phyloP scores from a whole-genome alignment of 1,140 invertebrate genomes.

The Psix sp. region DNA sequence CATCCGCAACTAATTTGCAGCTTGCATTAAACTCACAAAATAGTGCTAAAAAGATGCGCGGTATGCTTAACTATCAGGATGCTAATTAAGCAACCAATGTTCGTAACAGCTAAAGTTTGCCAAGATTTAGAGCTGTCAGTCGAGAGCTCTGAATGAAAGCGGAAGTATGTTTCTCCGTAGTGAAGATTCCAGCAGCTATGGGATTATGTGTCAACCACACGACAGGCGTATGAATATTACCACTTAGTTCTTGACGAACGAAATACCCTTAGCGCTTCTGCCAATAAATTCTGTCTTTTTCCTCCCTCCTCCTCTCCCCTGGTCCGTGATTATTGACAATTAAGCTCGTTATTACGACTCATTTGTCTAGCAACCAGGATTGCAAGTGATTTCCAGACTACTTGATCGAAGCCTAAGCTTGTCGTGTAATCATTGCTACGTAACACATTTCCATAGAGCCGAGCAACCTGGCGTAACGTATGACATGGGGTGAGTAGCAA shows the following conservation, averaged over 20 bases:
- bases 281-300: too few species aligned
- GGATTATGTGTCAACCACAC: constrained; percentile 55
- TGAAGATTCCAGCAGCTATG: constrained; percentile 30
- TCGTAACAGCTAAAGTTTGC: constrained; percentile 45
- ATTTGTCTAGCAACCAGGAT: constrained; percentile 17
- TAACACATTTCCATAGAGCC: constrained; percentile 46
- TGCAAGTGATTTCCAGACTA: constrained; percentile 35
- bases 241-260: constrained; percentile 37
- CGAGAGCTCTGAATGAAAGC: constrained; percentile 44
- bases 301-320: too few species aligned
- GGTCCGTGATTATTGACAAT: too few species aligned
- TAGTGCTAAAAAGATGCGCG: too few species aligned
- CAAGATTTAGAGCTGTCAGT: constrained; percentile 51
- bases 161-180: constrained; percentile 14
- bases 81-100: constrained; percentile 46
- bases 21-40: too few species aligned
- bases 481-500: constrained; percentile 57
- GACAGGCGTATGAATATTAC: constrained; percentile 50
- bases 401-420: constrained; percentile 39
- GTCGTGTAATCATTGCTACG: constrained; percentile 39
- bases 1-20: too few species aligned
- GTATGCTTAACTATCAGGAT: too few species aligned
- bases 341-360: too few species aligned
- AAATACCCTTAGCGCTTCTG: constrained; percentile 22
- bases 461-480: constrained; percentile 52